Evolutionary conservation across 2,797 vertebrate genomes (phyloP), one percentile per base, ranked within the genome.

Genomic region (Champsocephalus esox): DNA sequence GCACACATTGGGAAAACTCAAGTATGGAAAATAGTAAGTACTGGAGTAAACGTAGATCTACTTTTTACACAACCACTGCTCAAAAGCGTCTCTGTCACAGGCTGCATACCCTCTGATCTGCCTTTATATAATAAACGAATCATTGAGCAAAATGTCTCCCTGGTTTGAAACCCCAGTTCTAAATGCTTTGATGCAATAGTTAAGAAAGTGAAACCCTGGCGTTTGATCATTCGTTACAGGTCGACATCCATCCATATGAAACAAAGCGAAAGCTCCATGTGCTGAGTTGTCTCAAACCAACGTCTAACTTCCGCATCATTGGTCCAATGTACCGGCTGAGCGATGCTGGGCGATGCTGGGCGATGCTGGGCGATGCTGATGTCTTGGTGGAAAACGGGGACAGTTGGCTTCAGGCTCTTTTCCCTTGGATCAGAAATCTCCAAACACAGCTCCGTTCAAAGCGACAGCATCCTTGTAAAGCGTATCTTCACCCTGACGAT

Each of bases 291-390:
- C 13, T 60, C 0, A 51, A 21, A 45, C 4, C 45, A 1, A 55
- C 48, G 8, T 16, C 57, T 73, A 24, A 28, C 61, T 38, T 48
- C 49, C 38, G 60, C 49, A 16, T 59, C 43, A 59, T 71, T 59
- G 45, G 66, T 52, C 48, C 8, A 41, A 44, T 69, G 75, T 54
- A 66, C 67, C 1, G 9, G 57, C 38, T 54, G 10, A 57, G 16
- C 44, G 8, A 45, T 6, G 4, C 72, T 28, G 5, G n/a, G n/a
- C n/a, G n/a, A n/a, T n/a, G 57, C 38, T 54, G 10, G 52, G 16
- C 44, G 8, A 45, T 6, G 4, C 72, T 28, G 5, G n/a, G 28
- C 1, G 28, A 5, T 28, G 28, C 28, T 28, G 28, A 5, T 28
- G 28, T 28, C 28, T 28, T 4, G 49, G 19, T 58, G 34, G 14